Conservation (phyloP, 92 coral and sea anemone genomes). For the Porites divaricata region DNA sequence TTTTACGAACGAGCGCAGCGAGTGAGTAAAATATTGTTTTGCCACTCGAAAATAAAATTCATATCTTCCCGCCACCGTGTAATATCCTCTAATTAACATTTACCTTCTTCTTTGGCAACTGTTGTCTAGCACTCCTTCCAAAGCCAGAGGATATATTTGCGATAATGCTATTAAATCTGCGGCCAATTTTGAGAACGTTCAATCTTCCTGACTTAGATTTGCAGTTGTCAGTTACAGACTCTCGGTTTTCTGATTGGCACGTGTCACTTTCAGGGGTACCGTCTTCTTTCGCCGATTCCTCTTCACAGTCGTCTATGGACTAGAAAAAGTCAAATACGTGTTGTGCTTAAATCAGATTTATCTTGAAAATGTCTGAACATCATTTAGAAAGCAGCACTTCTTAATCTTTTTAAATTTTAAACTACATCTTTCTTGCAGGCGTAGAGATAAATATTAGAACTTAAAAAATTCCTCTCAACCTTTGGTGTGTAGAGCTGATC, state of each 20-base stretch:
- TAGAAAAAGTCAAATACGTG: not conserved
- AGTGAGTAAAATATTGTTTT: no score
- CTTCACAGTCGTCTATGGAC: not conserved
- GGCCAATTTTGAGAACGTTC: not conserved
- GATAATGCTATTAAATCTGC: not conserved
- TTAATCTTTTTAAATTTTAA: no score
- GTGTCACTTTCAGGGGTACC: not conserved
- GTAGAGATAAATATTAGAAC: no score
- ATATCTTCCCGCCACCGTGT: no score
- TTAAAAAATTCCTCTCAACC: no score
- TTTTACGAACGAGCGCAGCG: no score
- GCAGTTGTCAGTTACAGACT: not conserved
- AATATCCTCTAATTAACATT: no score
- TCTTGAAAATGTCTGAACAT: no score
- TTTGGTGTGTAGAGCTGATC: no score
- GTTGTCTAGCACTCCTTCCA: not conserved
- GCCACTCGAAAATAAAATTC: no score
- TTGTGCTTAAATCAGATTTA: not conserved
- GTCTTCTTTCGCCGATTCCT: not conserved
- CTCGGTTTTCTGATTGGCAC: not conserved
- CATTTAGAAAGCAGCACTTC: no score
- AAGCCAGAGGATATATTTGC: not conserved
- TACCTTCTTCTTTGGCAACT: constrained; percentile 29
- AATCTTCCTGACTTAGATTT: not conserved
- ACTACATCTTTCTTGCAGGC: no score